Evolutionary conservation across 2,797 vertebrate genomes (phyloP), one percentile per base, ranked within the genome.

Genomic region (Hippoglossus hippoglossus): DNA sequence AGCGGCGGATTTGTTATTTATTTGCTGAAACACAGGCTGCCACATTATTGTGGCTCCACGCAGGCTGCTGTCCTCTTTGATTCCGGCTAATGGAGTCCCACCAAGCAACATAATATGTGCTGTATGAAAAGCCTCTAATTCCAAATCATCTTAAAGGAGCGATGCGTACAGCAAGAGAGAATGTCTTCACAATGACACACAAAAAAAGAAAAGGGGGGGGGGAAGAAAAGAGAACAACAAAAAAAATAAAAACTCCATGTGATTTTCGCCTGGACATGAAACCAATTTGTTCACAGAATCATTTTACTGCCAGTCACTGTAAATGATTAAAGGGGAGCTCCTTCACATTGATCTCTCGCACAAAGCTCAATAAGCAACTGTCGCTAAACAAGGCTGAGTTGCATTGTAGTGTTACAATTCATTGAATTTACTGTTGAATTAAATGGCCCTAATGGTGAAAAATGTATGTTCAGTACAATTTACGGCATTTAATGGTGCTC

Each of bases 1-100:
- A 84, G 89, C 85, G 53, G 83, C 50, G 87, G 91, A 92, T 93
- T 93, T 93, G 89, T 84, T 93, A 84, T 89, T 91, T 92, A 91
- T 94, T 93, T 94, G 85, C 80, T 80, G 89, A 93, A 93, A 93
- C 85, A 80, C 88, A 89, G 86, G 80, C 91, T 84, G 90, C 85
- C 83, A 78, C 88, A 39, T 84, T 87, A 90, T 92, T 91, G 90
- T 65, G 53, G 81, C 87, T 87, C 87, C 79, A 74, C 59, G 65
- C 83, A 79, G 89, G 79, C 91, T 86, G 73, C 82, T 84, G 86
- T 91, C 87, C 87, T 87, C 93, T 94, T 94, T 94, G 91, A 94
- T 94, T 93, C 80, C 22, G 83, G 83, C 90, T 93, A 94, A 94
- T 93, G 89, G 93, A 93, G 86, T 91, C 93, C 92, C 91, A 93